phyloP scores from a whole-genome alignment of 2,888 invertebrate genomes.

The Tuta absoluta region DNA sequence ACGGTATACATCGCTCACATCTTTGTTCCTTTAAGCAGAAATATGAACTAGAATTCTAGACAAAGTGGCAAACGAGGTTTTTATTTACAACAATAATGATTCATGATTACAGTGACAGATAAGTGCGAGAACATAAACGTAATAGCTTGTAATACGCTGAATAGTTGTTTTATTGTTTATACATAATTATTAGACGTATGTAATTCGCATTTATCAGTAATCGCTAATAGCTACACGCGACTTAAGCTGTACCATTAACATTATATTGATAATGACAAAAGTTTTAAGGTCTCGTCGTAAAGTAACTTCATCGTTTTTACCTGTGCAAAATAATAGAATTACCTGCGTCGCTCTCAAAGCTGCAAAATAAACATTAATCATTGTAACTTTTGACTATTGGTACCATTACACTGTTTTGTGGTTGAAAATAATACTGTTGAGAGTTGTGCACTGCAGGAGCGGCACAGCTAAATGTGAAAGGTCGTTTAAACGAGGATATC shows the following conservation, averaged over 20 bases:
- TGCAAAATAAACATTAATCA: slow-evolving; percentile 3
- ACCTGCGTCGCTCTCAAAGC: slow-evolving; percentile 1
- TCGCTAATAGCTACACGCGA: background rate
- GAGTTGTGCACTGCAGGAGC: slow-evolving; percentile 4
- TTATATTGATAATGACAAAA: background rate
- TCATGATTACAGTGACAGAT: slow-evolving; percentile 6
- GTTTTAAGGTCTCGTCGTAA: background rate
- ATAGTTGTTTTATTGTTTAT: slow-evolving; percentile 2
- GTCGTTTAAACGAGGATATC: slow-evolving; percentile 6
- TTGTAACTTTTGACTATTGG: background rate
- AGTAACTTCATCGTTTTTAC: background rate
- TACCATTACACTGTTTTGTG: background rate
- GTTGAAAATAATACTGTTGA: background rate
- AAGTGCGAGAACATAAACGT: background rate
- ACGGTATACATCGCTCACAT: slow-evolving; percentile 31
- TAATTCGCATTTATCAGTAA: background rate
- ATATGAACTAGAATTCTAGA: slow-evolving; percentile 29
- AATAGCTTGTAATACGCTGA: slow-evolving; percentile 3
- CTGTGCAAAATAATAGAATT: background rate
- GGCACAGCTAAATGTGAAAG: slow-evolving; percentile 2
- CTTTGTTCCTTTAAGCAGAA: slow-evolving; percentile 36
- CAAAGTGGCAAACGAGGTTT: slow-evolving; percentile 22
- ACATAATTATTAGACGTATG: background rate
- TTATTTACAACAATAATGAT: slow-evolving; percentile 23
- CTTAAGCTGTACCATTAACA: background rate